These are phyloP conservation scores for Pilophorus perplexus DNA, from an alignment of 2,888 invertebrate species.

Conservation along the genomic window DNA sequence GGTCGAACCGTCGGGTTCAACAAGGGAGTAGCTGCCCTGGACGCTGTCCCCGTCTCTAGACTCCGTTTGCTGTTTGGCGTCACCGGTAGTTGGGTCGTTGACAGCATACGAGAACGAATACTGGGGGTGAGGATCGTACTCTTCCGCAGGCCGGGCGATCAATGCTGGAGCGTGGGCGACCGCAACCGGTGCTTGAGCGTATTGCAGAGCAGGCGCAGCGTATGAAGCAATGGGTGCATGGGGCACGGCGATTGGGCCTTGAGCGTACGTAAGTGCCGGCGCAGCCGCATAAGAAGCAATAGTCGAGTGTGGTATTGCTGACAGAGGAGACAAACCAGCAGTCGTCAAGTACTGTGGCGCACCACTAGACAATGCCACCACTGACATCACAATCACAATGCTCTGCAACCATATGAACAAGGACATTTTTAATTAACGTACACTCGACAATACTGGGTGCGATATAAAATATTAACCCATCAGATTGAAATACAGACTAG, in stretches of 20 bases:
- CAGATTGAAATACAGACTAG: no score
- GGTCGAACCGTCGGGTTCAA: no score
- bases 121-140: slow-evolving; percentile 49
- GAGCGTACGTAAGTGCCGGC: background rate
- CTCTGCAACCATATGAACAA: no score
- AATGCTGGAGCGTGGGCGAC: background rate
- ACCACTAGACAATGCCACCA: background rate
- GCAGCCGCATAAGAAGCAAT: background rate
- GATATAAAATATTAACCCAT: no score
- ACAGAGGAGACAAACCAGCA: no score
- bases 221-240: no score
- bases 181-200: background rate
- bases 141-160: slow-evolving; percentile 32
- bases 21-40: no score
- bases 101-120: slow-evolving; percentile 50
- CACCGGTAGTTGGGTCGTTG: slow-evolving; percentile 49
- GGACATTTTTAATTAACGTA: no score
- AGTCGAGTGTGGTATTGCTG: no score
- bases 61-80: slow-evolving; percentile 49
- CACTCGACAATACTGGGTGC: no score
- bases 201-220: no score
- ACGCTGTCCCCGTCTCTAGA: slow-evolving; percentile 49
- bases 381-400: background rate
- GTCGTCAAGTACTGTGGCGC: slow-evolving; percentile 15
- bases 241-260: background rate